These are phyloP conservation scores for Aplochiton taeniatus DNA, from an alignment of 2,797 vertebrate species.

Conservation along the genomic window DNA sequence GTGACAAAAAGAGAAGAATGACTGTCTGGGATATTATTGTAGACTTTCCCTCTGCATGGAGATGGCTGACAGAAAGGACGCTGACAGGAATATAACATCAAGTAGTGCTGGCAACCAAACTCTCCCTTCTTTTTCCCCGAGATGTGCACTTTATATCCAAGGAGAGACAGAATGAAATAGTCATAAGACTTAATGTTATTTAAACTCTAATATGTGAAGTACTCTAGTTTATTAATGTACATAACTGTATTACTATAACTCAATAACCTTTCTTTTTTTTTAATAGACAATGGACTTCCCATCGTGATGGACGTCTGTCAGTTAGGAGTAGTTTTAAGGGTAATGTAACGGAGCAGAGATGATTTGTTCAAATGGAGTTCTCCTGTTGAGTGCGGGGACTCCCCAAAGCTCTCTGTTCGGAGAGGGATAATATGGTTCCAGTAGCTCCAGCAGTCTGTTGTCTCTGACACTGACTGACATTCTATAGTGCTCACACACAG, in stretches of 20 bases:
- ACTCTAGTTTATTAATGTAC: too few relatives aligned
- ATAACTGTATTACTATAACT: too few relatives aligned
- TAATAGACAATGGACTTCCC: too few relatives aligned
- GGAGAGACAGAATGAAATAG: too few relatives aligned
- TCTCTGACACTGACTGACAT: constrained; percentile 20
- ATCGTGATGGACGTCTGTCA: too few relatives aligned
- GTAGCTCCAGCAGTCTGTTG: constrained; percentile 6
- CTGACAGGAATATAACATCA: constrained; percentile 33
- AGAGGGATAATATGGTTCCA: constrained; percentile 11
- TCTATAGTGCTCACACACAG: too few relatives aligned
- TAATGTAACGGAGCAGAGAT: constrained; percentile 4
- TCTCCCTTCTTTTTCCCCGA: constrained; percentile 13
- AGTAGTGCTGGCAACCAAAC: constrained; percentile 35
- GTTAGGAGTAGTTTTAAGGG: not conserved
- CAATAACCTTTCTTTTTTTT: too few relatives aligned
- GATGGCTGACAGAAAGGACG: constrained; percentile 28
- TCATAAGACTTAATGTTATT: too few relatives aligned
- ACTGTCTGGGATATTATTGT: constrained; percentile 4
- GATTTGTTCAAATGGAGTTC: not conserved
- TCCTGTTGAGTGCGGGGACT: not conserved
- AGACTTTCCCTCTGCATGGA: constrained; percentile 9
- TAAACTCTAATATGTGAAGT: too few relatives aligned
- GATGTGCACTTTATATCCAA: not conserved
- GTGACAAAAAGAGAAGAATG: constrained; percentile 9
- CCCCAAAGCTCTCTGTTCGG: not conserved